phyloP scores from a whole-genome alignment of 2,113 vertebrate genomes.

The Carassius carassius region DNA sequence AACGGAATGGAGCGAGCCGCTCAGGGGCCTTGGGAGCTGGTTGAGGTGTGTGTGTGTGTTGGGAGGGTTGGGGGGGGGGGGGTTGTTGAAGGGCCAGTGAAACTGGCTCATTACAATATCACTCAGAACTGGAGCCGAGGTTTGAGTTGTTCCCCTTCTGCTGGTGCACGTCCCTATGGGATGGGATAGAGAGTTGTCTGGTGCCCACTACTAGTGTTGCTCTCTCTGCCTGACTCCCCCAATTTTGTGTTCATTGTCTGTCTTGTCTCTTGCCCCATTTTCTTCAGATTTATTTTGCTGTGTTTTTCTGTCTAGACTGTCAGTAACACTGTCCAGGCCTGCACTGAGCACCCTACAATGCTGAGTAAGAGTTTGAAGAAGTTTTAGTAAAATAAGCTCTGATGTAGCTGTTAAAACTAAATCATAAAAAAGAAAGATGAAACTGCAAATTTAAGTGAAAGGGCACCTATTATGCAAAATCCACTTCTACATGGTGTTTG shows the following conservation, averaged over 20 bases:
- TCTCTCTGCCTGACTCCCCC: slow-evolving; percentile 7
- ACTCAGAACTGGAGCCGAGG: slow-evolving; percentile 78
- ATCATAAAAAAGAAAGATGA: background rate
- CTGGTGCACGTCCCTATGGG: slow-evolving; percentile 60
- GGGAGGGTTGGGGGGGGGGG: slow-evolving; percentile 32
- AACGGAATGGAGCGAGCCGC: slow-evolving; percentile 92
- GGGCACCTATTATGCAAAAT: background rate
- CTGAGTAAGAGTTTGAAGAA: slow-evolving; percentile 2
- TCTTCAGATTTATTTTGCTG: slow-evolving; percentile 3
- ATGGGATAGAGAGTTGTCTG: slow-evolving; percentile 42
- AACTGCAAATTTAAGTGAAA: background rate
- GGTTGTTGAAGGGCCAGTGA: slow-evolving; percentile 63
- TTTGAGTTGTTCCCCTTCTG: slow-evolving; percentile 57
- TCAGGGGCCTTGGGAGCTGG: slow-evolving; percentile 77
- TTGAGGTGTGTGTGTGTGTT: slow-evolving; percentile 60
- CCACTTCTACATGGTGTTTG: too few relatives aligned
- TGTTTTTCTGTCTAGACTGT: slow-evolving; percentile 1
- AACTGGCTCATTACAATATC: slow-evolving; percentile 85
- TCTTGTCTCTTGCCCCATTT: background rate
- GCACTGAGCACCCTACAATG: slow-evolving; percentile 5
- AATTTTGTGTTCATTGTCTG: slow-evolving; percentile 42
- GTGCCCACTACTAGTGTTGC: slow-evolving; percentile 8
- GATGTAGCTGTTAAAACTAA: background rate
- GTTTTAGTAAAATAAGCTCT: background rate
- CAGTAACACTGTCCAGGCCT: slow-evolving; percentile 9